phyloP scores from a whole-genome alignment of 2,113 vertebrate species.

The Heterotilapia buettikoferi region DNA sequence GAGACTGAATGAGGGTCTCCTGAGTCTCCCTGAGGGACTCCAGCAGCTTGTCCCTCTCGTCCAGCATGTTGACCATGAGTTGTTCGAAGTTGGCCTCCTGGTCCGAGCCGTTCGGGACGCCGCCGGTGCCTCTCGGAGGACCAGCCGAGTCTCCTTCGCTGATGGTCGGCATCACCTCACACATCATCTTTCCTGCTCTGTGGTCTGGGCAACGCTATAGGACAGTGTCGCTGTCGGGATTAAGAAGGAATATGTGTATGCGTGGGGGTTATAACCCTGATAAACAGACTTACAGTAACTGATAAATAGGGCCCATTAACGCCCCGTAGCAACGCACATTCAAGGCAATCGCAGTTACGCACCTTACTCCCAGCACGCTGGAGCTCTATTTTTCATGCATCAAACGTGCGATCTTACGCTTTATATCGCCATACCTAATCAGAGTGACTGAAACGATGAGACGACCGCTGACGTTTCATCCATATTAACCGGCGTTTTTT shows the following conservation, averaged over 20 bases:
- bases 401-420: neutral
- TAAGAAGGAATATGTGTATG: neutral
- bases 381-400: neutral
- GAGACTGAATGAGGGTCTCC: slow-evolving; percentile 85
- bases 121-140: slow-evolving; percentile 70
- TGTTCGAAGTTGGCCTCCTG: slow-evolving; percentile 94
- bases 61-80: slow-evolving; percentile 99
- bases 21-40: slow-evolving; percentile 93
- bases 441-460: slow-evolving; percentile 35
- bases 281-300: slow-evolving; percentile 5
- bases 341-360: neutral
- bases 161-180: slow-evolving; percentile 98
- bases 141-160: slow-evolving; percentile 90
- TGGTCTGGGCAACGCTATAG: slow-evolving; percentile 29
- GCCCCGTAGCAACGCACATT: slow-evolving; percentile 11
- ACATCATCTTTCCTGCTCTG: slow-evolving; percentile 82
- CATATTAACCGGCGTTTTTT: slow-evolving; percentile 56
- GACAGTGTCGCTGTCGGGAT: slow-evolving; percentile 36
- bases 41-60: slow-evolving; percentile 94
- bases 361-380: neutral
- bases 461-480: slow-evolving; percentile 53
- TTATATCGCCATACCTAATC: slow-evolving; percentile 49
- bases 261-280: neutral
- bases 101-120: slow-evolving; percentile 79
- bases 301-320: slow-evolving; percentile 46